A percentile compares a stretch with the other conserved stretches of the same genome.
Conservation (phyloP, 2,797 vertebrate species). For the Danio albolineatus region DNA sequence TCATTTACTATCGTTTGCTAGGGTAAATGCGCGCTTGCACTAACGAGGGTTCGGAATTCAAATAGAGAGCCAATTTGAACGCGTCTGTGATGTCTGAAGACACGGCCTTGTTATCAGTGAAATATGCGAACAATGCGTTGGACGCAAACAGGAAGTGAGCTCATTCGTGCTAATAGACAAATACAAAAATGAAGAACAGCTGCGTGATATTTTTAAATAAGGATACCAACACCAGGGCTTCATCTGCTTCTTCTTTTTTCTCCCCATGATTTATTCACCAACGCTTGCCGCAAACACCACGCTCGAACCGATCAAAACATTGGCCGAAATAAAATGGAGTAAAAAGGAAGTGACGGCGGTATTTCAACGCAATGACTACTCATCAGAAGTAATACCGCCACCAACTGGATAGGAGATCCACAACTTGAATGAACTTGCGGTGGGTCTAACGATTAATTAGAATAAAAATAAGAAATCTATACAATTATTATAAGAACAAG, state of each 20-base stretch:
- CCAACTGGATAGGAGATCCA: constrained; percentile 19
- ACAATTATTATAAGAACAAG: too few relatives aligned
- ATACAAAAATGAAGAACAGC: background rate
- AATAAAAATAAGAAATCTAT: too few relatives aligned
- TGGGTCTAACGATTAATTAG: too few relatives aligned
- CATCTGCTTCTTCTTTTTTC: constrained; percentile 99
- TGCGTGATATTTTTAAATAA: constrained; percentile 65
- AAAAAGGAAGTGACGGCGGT: background rate
- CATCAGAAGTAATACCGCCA: background rate
- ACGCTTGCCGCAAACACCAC: background rate
- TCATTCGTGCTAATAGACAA: background rate
- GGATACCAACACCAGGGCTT: constrained; percentile 99
- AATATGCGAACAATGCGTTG: constrained; percentile 34
- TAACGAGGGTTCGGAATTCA: background rate
- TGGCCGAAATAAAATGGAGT: constrained; percentile 53
- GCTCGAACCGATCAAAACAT: background rate
- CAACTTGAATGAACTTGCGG: background rate
- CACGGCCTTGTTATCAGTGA: background rate
- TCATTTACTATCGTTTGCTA: too few relatives aligned
- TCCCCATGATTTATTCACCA: constrained; percentile 81
- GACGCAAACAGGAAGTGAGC: constrained; percentile 33
- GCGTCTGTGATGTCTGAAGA: background rate
- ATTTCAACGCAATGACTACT: background rate
- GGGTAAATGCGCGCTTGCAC: too few relatives aligned
- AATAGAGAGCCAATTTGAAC: background rate